These are phyloP conservation scores for Hylia prasina DNA, from an alignment of 2,113 vertebrate genomes.

Conservation along the genomic window DNA sequence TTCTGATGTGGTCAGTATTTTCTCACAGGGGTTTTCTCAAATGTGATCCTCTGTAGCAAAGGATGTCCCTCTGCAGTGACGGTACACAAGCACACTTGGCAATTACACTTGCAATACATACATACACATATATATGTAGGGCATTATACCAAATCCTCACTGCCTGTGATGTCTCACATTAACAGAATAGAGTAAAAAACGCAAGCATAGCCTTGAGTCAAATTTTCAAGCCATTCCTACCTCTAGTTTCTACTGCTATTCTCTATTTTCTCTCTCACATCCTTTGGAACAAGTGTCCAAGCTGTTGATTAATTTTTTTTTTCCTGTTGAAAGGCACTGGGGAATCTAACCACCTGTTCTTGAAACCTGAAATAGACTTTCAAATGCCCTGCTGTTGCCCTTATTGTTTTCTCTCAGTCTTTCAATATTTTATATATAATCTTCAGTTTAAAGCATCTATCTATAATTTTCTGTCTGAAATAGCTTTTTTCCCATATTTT, in stretches of 20 bases:
- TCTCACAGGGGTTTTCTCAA: neutral
- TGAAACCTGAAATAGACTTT: conserved; percentile 18
- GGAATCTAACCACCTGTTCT: neutral
- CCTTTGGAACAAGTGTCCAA: neutral
- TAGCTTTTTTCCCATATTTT: neutral
- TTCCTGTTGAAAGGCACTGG: neutral
- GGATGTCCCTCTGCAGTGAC: neutral
- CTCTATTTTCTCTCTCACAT: neutral
- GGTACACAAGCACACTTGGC: neutral
- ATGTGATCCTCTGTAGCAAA: neutral
- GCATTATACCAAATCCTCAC: neutral
- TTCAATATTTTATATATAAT: neutral
- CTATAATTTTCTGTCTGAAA: neutral
- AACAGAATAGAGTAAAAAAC: neutral
- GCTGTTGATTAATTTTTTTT: neutral
- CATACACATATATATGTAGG: neutral
- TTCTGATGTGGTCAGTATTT: neutral
- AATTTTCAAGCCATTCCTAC: neutral
- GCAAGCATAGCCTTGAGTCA: neutral
- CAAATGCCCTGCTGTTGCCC: neutral
- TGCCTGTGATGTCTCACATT: neutral
- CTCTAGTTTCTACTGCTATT: neutral
- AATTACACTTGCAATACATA: neutral
- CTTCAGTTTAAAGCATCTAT: neutral
- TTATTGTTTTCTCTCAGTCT: neutral